Evolutionary conservation across 2,888 invertebrate genomes (phyloP).

Genomic region (Melanargia galathea): DNA sequence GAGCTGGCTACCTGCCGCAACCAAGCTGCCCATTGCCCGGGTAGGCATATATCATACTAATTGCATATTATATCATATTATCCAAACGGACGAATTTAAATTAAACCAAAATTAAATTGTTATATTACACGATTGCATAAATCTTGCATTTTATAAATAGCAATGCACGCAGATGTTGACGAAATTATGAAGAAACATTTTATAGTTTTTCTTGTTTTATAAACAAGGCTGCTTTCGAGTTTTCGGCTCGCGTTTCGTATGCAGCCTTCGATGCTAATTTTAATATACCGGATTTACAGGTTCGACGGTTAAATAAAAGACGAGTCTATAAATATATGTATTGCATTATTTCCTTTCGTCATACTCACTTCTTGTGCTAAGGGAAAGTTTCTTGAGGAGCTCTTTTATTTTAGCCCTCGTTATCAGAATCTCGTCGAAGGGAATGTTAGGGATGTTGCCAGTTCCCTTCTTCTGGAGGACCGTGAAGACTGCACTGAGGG

Average conservation of each 20-base stretch:
- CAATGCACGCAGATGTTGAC: neutral
- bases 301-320: slow-evolving; percentile 39
- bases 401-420: slow-evolving; percentile 80
- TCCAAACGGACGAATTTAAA: too few relatives aligned
- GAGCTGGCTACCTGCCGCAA: too few relatives aligned
- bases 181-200: too few relatives aligned
- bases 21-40: too few relatives aligned
- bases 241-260: neutral
- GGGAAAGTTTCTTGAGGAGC: slow-evolving; percentile 83
- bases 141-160: too few relatives aligned
- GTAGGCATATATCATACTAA: too few relatives aligned
- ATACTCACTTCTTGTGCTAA: slow-evolving; percentile 87
- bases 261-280: slow-evolving; percentile 11
- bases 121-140: too few relatives aligned
- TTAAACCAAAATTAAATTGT: too few relatives aligned
- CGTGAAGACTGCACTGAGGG: slow-evolving; percentile 85
- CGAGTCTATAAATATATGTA: slow-evolving; percentile 14
- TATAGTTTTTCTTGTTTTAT: too few relatives aligned
- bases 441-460: slow-evolving; percentile 79
- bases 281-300: slow-evolving; percentile 12
- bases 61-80: too few relatives aligned
- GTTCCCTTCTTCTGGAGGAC: slow-evolving; percentile 72
- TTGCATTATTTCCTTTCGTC: slow-evolving; percentile 11
- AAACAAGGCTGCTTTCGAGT: too few relatives aligned
- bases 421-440: slow-evolving; percentile 84